phyloP scores from a whole-genome alignment of 53 echinoderm and acorn worm species.

The Holothuria leucospilota region DNA sequence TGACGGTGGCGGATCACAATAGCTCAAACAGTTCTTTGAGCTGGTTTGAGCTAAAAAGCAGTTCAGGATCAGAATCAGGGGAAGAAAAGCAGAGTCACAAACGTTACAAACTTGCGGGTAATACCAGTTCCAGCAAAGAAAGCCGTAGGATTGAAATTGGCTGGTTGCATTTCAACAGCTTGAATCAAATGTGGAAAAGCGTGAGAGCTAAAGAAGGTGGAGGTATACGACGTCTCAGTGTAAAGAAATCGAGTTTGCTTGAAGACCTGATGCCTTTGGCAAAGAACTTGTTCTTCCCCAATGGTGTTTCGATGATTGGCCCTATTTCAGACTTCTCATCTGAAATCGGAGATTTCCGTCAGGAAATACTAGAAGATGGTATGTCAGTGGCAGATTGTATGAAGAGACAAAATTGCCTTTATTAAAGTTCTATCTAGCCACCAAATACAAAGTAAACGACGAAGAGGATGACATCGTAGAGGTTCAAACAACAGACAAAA shows the following conservation, averaged over 20 bases:
- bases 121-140: background rate
- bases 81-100: too few species aligned
- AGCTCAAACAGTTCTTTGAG: too few species aligned
- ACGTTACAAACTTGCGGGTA: background rate
- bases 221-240: background rate
- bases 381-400: background rate
- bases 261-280: background rate
- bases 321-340: background rate
- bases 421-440: background rate
- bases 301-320: background rate
- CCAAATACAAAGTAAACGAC: background rate
- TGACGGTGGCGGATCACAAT: too few species aligned
- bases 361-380: background rate
- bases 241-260: background rate
- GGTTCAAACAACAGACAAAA: constrained; percentile 5
- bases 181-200: background rate
- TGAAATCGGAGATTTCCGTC: background rate
- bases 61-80: too few species aligned
- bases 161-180: background rate
- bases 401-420: background rate
- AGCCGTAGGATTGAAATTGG: background rate
- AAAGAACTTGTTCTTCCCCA: background rate
- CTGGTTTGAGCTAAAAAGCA: too few species aligned
- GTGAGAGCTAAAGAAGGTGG: constrained; percentile 17
- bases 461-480: background rate